Base-by-base conservation (phyloP, 2,113 vertebrate species). In the Benitochromis conjunctus region DNA sequence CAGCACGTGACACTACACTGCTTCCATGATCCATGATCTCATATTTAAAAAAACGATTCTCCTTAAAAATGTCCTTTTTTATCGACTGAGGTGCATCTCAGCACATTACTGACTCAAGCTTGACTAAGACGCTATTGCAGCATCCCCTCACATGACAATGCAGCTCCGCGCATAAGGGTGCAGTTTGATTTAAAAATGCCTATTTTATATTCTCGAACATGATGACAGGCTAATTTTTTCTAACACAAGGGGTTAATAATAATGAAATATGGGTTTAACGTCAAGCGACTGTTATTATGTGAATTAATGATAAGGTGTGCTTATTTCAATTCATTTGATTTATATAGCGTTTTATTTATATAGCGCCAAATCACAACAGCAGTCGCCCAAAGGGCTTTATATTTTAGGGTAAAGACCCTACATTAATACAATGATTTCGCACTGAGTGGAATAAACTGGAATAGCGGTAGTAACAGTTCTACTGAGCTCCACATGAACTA, bases 71-170 rank as follows among this genome's bases (percentile, higher is more conserved):
- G 21, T 5, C 64, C 8, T 3, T 29, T 48, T 48, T 48, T 29
- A 31, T 74, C 24, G 24, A 48, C 69, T 48, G 43, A 19, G 6
- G 19, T 10, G 57, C 62, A 56, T 41, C 46, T 24, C 21, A 58
- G 31, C n/a, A 87, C 84, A 55, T 7, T 66, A 54, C 16, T 58
- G 85, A 62, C 66, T 80, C 57, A 74, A 24, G 3, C 58, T n/a
- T 91, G 90, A 92, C 92, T 90, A 82, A 93, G 88, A 84, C 88
- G 12, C 87, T 62, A 19, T 80, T 86, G 90, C 89, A 81, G 88
- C 89, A 80, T 84, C 84, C 81, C 48, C 48, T 90, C 86, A 82
- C 82, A 94, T 92, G 92, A 94, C 92, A 93, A 92, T 51, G 91
- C 94, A 93, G 81, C 86, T 83, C 57, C 79, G 81, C 48, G 88